Evolutionary conservation across 2,113 vertebrate species (phyloP).

Genomic region (Neomonachus schauinslandi): DNA sequence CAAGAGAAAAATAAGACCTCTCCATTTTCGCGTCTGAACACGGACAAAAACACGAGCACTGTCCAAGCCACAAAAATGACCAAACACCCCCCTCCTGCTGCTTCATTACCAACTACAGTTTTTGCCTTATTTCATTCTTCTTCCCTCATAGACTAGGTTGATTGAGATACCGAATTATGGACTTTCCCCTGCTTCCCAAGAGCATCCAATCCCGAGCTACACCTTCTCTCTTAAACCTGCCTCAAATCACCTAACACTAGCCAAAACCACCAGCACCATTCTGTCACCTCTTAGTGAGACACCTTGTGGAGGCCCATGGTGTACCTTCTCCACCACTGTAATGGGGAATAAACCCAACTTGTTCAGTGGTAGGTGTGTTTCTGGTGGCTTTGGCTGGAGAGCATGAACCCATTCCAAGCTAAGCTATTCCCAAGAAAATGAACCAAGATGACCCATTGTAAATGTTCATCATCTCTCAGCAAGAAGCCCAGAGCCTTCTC

Average conservation of each 20-base stretch:
- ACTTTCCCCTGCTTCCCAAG: neutral
- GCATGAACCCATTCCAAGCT: neutral
- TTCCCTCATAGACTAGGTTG: neutral
- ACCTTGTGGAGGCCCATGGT: rapidly evolving
- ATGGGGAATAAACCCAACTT: neutral
- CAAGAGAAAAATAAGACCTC: neutral
- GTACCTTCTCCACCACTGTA: neutral
- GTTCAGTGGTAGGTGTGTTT: neutral
- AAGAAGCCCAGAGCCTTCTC: neutral
- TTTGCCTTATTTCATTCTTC: neutral
- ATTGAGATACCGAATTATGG: neutral
- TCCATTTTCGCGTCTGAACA: neutral
- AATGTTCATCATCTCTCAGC: neutral
- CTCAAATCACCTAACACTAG: neutral
- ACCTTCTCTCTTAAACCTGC: neutral
- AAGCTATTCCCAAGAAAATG: neutral
- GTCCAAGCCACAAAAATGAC: neutral
- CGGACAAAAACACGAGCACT: neutral
- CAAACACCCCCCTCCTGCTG: neutral
- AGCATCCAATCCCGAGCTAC: neutral
- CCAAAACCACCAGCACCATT: neutral
- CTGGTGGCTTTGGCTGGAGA: neutral
- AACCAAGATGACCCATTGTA: neutral
- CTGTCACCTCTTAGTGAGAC: neutral
- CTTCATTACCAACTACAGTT: neutral